Conservation (phyloP, 2,113 vertebrate species). For the Phaethornis superciliosus region DNA sequence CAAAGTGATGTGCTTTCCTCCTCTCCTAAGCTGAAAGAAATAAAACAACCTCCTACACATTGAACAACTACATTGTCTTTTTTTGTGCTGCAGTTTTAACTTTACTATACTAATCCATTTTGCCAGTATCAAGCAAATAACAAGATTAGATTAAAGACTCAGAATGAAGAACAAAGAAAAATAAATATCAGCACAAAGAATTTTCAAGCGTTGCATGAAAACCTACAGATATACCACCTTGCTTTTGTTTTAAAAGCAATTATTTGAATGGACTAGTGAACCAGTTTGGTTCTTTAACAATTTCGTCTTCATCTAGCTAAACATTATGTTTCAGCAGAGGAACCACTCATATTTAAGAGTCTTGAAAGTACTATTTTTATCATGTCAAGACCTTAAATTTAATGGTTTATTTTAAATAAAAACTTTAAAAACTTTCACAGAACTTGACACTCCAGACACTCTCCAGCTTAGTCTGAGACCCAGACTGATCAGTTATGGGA, state of each 20-base stretch:
- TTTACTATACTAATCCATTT: background rate
- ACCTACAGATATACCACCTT: background rate
- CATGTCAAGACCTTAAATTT: background rate
- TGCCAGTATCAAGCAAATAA: background rate
- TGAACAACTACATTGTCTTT: too few relatives aligned
- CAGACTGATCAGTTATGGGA: background rate
- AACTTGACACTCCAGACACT: background rate
- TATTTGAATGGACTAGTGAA: background rate
- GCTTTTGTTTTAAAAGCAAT: background rate
- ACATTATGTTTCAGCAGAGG: background rate
- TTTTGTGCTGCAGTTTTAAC: background rate
- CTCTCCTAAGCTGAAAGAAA: background rate
- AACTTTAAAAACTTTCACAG: background rate
- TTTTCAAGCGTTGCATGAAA: background rate
- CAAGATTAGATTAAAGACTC: background rate
- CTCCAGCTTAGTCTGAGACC: background rate
- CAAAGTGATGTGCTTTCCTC: background rate
- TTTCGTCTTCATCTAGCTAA: background rate
- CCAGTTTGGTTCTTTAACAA: background rate
- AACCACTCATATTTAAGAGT: background rate
- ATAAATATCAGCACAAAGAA: background rate
- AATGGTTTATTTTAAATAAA: background rate
- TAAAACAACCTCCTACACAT: background rate
- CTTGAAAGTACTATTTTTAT: background rate
- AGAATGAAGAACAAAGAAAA: background rate